These are phyloP conservation scores for Actinia equina DNA, from an alignment of 64 coral and sea anemone genomes.

Conservation along the genomic window DNA sequence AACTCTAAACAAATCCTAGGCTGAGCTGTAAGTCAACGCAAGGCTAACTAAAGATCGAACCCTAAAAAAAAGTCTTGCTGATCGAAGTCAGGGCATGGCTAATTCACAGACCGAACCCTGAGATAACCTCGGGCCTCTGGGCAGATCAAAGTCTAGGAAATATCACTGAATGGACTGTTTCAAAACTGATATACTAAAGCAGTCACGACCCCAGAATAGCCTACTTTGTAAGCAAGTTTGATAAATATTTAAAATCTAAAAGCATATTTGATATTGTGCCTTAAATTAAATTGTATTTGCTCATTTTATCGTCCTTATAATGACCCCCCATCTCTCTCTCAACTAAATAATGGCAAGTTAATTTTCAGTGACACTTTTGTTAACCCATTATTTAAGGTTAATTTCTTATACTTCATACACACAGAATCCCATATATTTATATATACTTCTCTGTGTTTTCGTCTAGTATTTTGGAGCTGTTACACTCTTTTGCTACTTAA, in stretches of 20 bases:
- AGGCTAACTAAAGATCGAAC: too few species aligned
- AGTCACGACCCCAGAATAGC: neutral
- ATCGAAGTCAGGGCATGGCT: too few species aligned
- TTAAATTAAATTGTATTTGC: neutral
- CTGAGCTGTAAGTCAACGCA: too few species aligned
- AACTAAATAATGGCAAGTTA: neutral
- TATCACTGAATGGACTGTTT: too few species aligned
- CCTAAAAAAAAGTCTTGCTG: too few species aligned
- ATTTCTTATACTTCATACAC: neutral
- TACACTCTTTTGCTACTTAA: neutral
- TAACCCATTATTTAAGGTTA: neutral
- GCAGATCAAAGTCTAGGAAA: too few species aligned
- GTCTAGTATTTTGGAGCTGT: neutral
- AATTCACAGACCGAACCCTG: too few species aligned
- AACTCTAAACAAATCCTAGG: too few species aligned
- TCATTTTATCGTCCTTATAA: neutral
- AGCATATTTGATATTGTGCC: neutral
- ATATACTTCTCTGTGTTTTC: neutral
- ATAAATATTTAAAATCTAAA: neutral
- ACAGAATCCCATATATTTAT: too few species aligned
- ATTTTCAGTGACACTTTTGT: neutral
- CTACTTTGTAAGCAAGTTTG: neutral
- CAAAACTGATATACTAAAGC: too few species aligned
- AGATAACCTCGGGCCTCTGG: too few species aligned
- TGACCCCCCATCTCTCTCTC: neutral